Evolutionary conservation across 2,113 vertebrate genomes (phyloP).

Genomic region (Syrrhaptes paradoxus): DNA sequence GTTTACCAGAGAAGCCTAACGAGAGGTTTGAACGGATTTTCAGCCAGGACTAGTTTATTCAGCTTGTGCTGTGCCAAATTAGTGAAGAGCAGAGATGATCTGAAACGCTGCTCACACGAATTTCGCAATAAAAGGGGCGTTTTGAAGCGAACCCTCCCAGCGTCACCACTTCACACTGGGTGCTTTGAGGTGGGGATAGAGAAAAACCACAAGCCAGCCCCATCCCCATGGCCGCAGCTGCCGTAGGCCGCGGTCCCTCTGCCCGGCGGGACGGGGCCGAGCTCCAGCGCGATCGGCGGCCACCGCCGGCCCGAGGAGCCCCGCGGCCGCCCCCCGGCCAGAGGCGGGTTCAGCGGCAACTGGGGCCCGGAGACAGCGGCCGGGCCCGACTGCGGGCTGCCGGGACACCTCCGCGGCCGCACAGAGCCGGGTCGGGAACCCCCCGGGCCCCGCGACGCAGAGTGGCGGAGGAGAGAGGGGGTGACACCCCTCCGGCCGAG

Average conservation of each 20-base stretch:
- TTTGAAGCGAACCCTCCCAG: background rate
- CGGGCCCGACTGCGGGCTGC: background rate
- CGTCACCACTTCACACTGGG: background rate
- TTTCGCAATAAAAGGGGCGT: too few species aligned
- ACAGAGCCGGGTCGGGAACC: background rate
- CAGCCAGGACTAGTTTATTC: background rate
- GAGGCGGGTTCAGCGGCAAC: background rate
- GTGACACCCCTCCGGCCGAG: background rate
- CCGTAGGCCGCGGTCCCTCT: background rate
- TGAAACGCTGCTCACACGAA: background rate
- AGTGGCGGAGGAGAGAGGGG: background rate
- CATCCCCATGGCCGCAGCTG: fast-evolving
- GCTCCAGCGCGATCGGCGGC: background rate
- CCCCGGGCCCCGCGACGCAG: background rate
- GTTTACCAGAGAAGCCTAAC: background rate
- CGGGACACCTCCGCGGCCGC: background rate
- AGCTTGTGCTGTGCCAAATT: background rate
- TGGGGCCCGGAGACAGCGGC: too few species aligned
- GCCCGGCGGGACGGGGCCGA: background rate
- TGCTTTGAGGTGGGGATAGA: background rate
- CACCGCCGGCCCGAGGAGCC: background rate
- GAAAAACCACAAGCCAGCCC: background rate
- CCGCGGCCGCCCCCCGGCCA: background rate
- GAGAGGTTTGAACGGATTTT: background rate
- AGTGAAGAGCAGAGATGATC: background rate